Percentiles rank a stretch among this genome's conserved stretches.
Evolutionary conservation across 2,888 invertebrate genomes (phyloP).

Genomic region (Synanthedon tipuliformis): DNA sequence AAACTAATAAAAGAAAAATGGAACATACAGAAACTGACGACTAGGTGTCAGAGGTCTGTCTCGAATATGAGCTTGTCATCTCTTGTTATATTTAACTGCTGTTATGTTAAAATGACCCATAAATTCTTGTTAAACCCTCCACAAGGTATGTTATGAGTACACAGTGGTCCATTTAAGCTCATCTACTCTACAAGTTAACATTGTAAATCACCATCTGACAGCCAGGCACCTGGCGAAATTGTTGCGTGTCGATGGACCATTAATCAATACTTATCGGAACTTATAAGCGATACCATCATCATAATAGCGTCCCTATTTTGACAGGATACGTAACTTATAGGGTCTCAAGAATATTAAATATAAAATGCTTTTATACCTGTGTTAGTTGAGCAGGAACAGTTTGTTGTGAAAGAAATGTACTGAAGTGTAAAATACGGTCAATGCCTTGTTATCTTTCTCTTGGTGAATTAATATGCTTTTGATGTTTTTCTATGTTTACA

Average conservation of each 20-base stretch:
- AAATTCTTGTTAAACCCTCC: constrained; percentile 32
- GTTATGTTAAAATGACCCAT: constrained; percentile 25
- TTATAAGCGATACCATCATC: constrained; percentile 27
- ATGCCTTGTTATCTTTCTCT: background rate
- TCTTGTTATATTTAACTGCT: background rate
- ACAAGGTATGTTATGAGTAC: constrained; percentile 34
- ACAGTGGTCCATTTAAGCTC: constrained; percentile 10
- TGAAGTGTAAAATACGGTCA: background rate
- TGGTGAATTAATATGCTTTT: too few species aligned
- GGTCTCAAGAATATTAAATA: background rate
- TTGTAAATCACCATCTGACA: constrained; percentile 10
- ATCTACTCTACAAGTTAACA: constrained; percentile 4
- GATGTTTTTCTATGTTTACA: too few species aligned
- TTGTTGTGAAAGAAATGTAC: background rate
- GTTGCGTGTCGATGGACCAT: constrained; percentile 41
- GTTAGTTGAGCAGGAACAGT: constrained; percentile 1
- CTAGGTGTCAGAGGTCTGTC: background rate
- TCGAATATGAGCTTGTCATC: background rate
- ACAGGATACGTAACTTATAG: constrained; percentile 1
- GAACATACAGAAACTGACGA: background rate
- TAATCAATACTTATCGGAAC: constrained; percentile 46
- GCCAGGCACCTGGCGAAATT: constrained; percentile 22
- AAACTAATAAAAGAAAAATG: background rate
- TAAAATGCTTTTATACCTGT: background rate
- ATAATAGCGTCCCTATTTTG: constrained; percentile 14